phyloP scores from a whole-genome alignment of 2,888 invertebrate genomes.

The Amitus sp. region DNA sequence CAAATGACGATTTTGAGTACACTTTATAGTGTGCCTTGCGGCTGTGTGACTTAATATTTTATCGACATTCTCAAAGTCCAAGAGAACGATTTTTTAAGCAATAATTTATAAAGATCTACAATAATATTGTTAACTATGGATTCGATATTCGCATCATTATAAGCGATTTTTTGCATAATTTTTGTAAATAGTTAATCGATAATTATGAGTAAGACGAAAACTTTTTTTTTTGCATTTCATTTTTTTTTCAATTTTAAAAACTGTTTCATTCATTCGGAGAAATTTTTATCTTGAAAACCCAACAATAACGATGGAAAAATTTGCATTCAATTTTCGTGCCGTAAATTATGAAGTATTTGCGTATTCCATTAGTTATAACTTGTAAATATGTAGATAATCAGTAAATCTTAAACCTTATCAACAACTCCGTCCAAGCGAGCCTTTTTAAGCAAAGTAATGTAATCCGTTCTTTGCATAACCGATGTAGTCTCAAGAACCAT shows the following conservation, averaged over 20 bases:
- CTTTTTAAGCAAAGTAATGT: conserved; percentile 51
- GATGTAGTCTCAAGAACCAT: conserved; percentile 37
- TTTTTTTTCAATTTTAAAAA: conserved; percentile 2
- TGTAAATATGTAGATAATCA: conserved; percentile 31
- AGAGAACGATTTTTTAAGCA: conserved; percentile 4
- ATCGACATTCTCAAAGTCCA: not conserved
- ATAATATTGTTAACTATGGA: too few species aligned
- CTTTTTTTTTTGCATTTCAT: conserved; percentile 6
- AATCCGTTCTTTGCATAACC: conserved; percentile 53
- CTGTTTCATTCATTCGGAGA: too few species aligned
- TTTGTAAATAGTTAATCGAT: not conserved
- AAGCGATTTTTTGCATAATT: not conserved
- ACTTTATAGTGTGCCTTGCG: conserved; percentile 53
- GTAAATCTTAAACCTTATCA: conserved; percentile 51
- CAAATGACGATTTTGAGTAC: too few species aligned
- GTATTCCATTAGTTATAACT: not conserved
- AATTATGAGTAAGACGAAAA: conserved; percentile 6
- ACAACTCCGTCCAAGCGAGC: conserved; percentile 63
- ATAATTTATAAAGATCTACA: not conserved
- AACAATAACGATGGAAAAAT: too few species aligned
- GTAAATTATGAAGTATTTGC: not conserved
- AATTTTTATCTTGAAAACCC: too few species aligned
- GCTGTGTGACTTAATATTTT: conserved; percentile 55
- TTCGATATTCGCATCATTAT: too few species aligned
- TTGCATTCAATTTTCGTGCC: not conserved